Conservation (phyloP, 2,113 vertebrate species). For the Opisthocomus hoazin region DNA sequence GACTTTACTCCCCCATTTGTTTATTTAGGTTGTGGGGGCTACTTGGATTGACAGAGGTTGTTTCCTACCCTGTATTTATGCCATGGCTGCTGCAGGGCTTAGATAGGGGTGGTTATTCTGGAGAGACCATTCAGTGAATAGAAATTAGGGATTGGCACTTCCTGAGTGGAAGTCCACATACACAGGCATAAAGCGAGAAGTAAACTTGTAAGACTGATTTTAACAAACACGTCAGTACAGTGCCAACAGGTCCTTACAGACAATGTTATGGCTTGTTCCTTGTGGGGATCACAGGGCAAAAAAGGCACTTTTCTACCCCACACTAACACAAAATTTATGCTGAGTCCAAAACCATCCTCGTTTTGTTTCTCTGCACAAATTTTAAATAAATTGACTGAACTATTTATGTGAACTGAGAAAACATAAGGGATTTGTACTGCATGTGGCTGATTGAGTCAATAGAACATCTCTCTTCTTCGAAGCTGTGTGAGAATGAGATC, state of each 20-base stretch:
- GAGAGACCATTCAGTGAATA: not conserved
- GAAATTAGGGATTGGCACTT: not conserved
- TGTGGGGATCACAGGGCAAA: not conserved
- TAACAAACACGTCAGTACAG: not conserved
- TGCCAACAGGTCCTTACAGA: not conserved
- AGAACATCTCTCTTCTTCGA: not conserved
- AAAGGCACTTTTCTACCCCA: not conserved
- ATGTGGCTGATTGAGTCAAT: not conserved
- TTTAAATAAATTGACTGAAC: not conserved
- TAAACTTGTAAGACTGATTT: not conserved
- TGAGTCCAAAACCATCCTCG: not conserved
- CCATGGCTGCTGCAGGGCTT: not conserved
- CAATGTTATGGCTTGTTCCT: not conserved
- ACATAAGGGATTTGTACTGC: not conserved
- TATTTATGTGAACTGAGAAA: not conserved
- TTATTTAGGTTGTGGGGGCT: not conserved
- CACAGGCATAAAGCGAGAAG: not conserved
- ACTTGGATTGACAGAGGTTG: not conserved
- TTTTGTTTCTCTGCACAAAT: not conserved
- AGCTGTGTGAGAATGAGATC: not conserved
- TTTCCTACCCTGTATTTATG: not conserved
- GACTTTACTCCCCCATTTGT: not conserved
- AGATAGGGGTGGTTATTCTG: not conserved
- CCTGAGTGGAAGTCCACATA: not conserved
- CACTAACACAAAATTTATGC: not conserved